Evolutionary conservation across 2,888 invertebrate species (phyloP).

Genomic region (Aromia moschata): DNA sequence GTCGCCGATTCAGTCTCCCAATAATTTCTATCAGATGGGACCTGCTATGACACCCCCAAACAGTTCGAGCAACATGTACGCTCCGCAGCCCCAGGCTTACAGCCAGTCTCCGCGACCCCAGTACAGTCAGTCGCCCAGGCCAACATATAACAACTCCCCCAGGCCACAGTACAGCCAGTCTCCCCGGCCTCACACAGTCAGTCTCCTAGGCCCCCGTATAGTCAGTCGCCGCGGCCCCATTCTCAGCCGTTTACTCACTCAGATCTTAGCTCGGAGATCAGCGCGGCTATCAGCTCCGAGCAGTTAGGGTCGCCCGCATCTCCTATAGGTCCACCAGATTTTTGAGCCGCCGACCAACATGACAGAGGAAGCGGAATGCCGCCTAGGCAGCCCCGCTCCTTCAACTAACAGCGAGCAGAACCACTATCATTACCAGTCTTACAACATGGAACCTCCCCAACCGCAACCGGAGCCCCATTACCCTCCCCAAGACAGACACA

Average conservation of each 20-base stretch:
- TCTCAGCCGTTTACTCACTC: constrained; percentile 73
- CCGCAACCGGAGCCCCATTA: constrained; percentile 57
- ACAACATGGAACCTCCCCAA: constrained; percentile 59
- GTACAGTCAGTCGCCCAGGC: constrained; percentile 63
- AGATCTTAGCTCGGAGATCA: constrained; percentile 80
- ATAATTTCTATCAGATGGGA: constrained; percentile 62
- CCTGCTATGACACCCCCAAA: constrained; percentile 61
- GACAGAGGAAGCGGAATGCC: constrained; percentile 66
- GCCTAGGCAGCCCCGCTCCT: constrained; percentile 65
- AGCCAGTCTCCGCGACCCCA: constrained; percentile 53
- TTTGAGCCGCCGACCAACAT: constrained; percentile 78
- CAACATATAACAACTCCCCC: constrained; percentile 54
- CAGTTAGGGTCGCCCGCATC: constrained; percentile 75
- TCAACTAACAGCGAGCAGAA: constrained; percentile 59
- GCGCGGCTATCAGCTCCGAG: constrained; percentile 78
- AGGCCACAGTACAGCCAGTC: constrained; percentile 58
- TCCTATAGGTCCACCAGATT: constrained; percentile 74
- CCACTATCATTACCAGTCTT: constrained; percentile 59
- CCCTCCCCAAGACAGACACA: constrained; percentile 66
- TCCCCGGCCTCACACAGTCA: constrained; percentile 56
- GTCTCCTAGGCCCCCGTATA: constrained; percentile 52
- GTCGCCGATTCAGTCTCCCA: constrained; percentile 65
- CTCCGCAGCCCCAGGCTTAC: constrained; percentile 53
- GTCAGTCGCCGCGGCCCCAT: constrained; percentile 60
- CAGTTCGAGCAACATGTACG: constrained; percentile 58